These are phyloP conservation scores for Thalassophryne amazonica DNA, from an alignment of 2,797 vertebrate genomes.

Conservation along the genomic window DNA sequence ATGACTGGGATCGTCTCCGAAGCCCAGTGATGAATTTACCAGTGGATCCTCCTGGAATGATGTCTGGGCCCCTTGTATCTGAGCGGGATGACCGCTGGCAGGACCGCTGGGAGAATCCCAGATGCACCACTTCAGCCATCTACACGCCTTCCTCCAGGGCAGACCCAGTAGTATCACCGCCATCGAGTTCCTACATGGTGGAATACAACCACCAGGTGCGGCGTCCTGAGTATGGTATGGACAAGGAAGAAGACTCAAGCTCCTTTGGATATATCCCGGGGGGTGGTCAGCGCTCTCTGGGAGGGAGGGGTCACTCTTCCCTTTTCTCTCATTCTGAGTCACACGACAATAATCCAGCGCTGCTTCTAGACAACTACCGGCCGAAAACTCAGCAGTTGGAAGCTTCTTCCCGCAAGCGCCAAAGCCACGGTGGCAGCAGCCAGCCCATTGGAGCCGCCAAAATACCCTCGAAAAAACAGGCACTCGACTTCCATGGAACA, in stretches of 20 bases:
- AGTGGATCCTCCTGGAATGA: not conserved
- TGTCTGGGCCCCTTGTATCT: conserved; percentile 11
- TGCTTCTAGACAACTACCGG: not conserved
- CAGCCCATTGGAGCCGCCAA: not conserved
- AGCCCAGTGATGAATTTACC: conserved; percentile 32
- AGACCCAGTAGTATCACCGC: not conserved
- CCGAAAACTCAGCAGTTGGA: not conserved
- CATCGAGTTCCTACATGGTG: conserved; percentile 5
- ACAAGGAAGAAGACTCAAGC: no score
- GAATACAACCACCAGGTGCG: conserved; percentile 40
- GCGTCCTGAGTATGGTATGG: not conserved
- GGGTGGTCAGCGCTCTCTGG: no score
- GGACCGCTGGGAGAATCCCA: conserved; percentile 39
- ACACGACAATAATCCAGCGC: not conserved
- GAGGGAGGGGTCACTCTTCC: not conserved
- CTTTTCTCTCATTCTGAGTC: not conserved
- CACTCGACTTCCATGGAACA: conserved; percentile 74
- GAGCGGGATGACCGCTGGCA: conserved; percentile 38
- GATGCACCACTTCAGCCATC: not conserved
- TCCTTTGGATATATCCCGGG: no score
- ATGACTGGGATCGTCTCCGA: conserved; percentile 24
- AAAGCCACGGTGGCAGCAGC: not conserved
- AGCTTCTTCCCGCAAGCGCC: not conserved
- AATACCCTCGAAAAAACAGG: conserved; percentile 54
- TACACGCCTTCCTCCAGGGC: not conserved